Evolutionary conservation across 2,797 vertebrate species (phyloP).

Genomic region (Luscinia luscinia): DNA sequence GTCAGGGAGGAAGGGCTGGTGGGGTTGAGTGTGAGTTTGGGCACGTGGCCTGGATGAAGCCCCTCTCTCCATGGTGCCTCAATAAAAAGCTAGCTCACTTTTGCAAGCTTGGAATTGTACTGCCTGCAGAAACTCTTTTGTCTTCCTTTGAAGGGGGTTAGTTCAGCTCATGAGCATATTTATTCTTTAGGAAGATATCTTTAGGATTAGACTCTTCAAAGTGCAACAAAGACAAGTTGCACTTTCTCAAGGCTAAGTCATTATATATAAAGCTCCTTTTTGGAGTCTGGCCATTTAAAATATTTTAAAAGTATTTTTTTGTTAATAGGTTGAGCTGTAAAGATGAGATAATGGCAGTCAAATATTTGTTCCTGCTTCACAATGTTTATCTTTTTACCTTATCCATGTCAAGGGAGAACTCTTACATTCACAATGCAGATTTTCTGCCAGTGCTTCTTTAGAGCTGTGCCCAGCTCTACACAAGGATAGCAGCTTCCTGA

Average conservation of each 20-base stretch:
- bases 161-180: neutral
- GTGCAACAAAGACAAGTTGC: neutral
- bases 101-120: neutral
- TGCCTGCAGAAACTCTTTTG: neutral
- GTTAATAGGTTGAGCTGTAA: neutral
- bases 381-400: neutral
- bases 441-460: neutral
- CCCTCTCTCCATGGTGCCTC: neutral
- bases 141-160: neutral
- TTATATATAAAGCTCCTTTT: neutral
- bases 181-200: neutral
- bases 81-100: neutral
- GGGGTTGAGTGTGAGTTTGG: neutral
- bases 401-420: neutral
- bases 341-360: neutral
- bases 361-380: slow-evolving; percentile 33
- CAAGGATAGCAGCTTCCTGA: neutral
- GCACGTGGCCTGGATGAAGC: neutral
- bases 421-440: neutral
- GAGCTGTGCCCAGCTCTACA: neutral
- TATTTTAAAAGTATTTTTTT: neutral
- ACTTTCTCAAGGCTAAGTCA: neutral
- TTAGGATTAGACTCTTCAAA: neutral
- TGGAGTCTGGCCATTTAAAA: neutral
- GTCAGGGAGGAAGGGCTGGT: neutral